A percentile compares a stretch with the other conserved stretches of the same genome.
Conservation (phyloP, 1,140 invertebrate genomes). For the Capitella teleta region DNA sequence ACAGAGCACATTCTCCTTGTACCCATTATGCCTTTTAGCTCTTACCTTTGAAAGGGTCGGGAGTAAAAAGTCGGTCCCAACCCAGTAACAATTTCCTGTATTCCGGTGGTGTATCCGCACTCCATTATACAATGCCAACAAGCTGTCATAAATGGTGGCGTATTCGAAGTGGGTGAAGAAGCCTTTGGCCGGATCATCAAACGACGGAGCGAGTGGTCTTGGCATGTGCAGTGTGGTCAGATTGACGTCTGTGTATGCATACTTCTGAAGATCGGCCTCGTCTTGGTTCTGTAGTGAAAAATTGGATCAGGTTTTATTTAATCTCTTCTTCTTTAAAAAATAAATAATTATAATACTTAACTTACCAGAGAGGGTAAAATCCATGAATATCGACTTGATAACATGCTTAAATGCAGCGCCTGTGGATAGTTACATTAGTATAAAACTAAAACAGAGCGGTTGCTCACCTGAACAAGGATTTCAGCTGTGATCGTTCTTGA, state of each 20-base stretch:
- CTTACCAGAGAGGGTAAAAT: too few relatives aligned
- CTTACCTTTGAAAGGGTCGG: background rate
- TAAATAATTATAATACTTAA: too few relatives aligned
- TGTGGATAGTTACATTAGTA: too few relatives aligned
- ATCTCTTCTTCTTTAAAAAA: too few relatives aligned
- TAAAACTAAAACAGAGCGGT: too few relatives aligned
- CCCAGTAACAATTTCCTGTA: background rate
- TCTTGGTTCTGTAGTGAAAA: background rate
- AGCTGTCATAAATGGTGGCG: slow-evolving; percentile 6
- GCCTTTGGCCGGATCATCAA: background rate
- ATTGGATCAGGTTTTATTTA: too few relatives aligned
- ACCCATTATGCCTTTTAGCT: background rate
- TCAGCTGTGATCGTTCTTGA: too few relatives aligned
- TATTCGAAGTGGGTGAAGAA: slow-evolving; percentile 1
- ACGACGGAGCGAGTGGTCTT: background rate
- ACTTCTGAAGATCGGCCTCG: background rate
- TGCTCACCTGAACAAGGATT: too few relatives aligned
- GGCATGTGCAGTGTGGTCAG: slow-evolving; percentile 4
- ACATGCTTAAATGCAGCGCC: too few relatives aligned
- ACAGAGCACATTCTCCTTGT: too few relatives aligned
- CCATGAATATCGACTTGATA: too few relatives aligned
- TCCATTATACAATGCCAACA: slow-evolving; percentile 1
- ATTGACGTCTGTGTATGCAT: slow-evolving; percentile 2
- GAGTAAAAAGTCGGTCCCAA: background rate
- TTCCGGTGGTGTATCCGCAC: background rate